Conservation (phyloP, 2,888 invertebrate species). For the Chrysina gloriosa region DNA sequence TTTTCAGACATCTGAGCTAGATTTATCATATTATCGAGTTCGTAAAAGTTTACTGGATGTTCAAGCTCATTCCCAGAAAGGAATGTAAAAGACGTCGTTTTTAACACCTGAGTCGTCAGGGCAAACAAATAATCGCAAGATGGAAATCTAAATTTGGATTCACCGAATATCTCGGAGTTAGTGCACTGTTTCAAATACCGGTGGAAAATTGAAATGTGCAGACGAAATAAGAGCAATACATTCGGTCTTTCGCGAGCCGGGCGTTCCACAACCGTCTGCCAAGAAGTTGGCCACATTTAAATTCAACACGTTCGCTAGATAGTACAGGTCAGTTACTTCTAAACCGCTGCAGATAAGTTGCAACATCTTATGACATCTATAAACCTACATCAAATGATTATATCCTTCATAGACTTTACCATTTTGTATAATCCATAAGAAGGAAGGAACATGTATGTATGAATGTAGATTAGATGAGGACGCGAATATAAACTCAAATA, state of each 20-base stretch:
- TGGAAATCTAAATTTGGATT: constrained; percentile 19
- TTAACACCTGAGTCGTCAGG: constrained; percentile 1
- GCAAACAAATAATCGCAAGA: not conserved
- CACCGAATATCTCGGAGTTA: not conserved
- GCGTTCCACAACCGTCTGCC: constrained; percentile 4
- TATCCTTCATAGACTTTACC: not conserved
- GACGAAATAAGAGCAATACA: constrained; percentile 22
- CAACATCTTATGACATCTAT: constrained; percentile 2
- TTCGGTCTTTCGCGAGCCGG: not conserved
- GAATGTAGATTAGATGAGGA: too few relatives aligned
- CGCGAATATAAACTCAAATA: too few relatives aligned
- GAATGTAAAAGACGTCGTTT: not conserved
- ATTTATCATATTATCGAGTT: too few relatives aligned
- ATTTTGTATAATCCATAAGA: not conserved
- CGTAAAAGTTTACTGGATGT: too few relatives aligned
- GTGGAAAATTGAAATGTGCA: constrained; percentile 22
- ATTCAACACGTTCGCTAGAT: constrained; percentile 11
- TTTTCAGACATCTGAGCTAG: too few relatives aligned
- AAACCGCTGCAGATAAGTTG: not conserved
- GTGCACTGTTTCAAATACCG: not conserved
- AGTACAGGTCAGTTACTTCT: constrained; percentile 25
- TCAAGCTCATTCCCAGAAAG: not conserved
- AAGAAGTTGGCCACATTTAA: constrained; percentile 17
- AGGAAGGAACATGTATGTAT: too few relatives aligned
- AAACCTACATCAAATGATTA: constrained; percentile 12